Conservation (phyloP, 2,888 invertebrate species). For the Iselma pallidipennis region DNA sequence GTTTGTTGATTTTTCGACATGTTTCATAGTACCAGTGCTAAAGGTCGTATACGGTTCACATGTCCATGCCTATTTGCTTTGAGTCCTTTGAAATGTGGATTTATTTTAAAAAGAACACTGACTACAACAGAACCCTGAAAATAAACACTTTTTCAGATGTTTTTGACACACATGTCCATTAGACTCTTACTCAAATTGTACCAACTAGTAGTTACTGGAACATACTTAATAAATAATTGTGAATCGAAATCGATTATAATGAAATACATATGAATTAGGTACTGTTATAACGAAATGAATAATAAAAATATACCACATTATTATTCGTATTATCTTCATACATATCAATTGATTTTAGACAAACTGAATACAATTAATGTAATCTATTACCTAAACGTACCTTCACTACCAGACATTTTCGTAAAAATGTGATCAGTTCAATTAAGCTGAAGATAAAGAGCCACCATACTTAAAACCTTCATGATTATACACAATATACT, state of each 20-base stretch:
- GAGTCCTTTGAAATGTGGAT: neutral
- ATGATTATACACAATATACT: too few species aligned
- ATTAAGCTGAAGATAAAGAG: too few species aligned
- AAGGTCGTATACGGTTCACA: neutral
- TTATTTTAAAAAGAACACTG: neutral
- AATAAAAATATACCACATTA: neutral
- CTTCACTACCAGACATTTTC: neutral
- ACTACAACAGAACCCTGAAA: neutral
- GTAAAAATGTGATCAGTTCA: too few species aligned
- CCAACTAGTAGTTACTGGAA: neutral
- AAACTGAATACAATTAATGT: neutral
- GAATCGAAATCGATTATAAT: neutral
- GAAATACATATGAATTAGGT: neutral
- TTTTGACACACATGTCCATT: too few species aligned
- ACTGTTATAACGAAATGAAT: neutral
- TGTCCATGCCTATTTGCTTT: neutral
- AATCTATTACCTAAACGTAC: neutral
- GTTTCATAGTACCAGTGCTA: neutral
- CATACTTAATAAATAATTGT: neutral
- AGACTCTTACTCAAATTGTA: neutral
- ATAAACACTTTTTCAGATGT: too few species aligned
- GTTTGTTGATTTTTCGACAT: neutral
- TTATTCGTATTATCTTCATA: neutral
- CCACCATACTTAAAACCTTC: too few species aligned
- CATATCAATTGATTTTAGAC: neutral